phyloP scores from a whole-genome alignment of 2,113 vertebrate species.

The Protobothrops flavoviridis region DNA sequence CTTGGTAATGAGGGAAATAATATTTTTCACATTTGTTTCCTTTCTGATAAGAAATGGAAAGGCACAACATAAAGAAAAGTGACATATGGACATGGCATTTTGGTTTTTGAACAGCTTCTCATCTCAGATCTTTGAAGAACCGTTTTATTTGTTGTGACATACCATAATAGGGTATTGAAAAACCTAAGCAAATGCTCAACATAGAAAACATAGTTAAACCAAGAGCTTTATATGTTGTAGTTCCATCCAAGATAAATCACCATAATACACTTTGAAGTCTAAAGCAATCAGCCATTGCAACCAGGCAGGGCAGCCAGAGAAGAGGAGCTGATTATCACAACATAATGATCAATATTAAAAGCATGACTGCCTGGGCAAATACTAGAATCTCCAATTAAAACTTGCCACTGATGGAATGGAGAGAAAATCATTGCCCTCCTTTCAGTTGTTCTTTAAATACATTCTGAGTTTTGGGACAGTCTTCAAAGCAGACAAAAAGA shows the following conservation, averaged over 20 bases:
- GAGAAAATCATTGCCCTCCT: background rate
- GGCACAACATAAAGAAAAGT: background rate
- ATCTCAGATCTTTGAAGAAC: background rate
- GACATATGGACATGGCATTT: background rate
- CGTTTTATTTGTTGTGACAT: constrained; percentile 15
- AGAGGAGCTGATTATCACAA: background rate
- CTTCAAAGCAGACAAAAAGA: background rate
- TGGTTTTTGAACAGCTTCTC: background rate
- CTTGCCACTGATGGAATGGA: background rate
- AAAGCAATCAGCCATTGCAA: background rate
- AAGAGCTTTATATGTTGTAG: background rate
- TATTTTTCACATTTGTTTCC: background rate
- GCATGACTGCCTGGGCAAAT: background rate
- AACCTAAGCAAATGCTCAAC: background rate
- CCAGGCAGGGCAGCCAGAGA: background rate
- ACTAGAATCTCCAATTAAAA: background rate
- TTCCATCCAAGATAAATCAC: background rate
- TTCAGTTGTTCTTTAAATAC: background rate
- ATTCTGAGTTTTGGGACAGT: background rate
- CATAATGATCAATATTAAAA: background rate
- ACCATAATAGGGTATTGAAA: constrained; percentile 13
- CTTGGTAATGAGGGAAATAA: constrained; percentile 22
- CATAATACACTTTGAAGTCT: background rate
- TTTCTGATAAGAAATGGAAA: constrained; percentile 9
- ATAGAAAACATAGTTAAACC: background rate